Evolutionary conservation across 2,113 vertebrate genomes (phyloP), one percentile per base, ranked within the genome.

Genomic region (Sorex fumeus): DNA sequence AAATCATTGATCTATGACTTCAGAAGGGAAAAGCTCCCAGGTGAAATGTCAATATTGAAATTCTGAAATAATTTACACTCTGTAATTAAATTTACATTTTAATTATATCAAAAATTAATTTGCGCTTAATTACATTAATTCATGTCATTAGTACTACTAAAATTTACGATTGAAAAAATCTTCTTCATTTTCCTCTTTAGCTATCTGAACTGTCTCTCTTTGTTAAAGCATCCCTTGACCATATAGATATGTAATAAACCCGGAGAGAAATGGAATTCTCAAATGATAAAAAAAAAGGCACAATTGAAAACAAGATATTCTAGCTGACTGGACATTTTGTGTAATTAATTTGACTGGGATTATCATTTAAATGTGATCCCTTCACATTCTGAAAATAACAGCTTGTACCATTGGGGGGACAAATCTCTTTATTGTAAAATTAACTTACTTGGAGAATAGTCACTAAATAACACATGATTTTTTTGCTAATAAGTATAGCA

Each of bases 121-220:
- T 74, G 27, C 13, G 75, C 82, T 93, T 84, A 87, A 85, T 96
- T 79, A 84, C 13, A 90, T 80, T 75, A 83, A 89, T 72, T 91
- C 50, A 81, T 10, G 53, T 67, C 45, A 82, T 84, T 78, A 89
- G 28, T 85, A 75, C 87, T 74, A 40, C 15, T 91, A 30, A 69
- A 71, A 15, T 62, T 94, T 87, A 28, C 30, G 71, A 60, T 47
- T 77, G 69, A 78, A 53, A 50, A 87, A 91, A 78, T 11, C n/a
- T 81, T 91, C 15, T 18, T 93, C 45, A 45, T 70, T 53, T 6
- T 94, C 40, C 21, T 91, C 40, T n/a, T 34, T 91, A 43, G 60
- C 18, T 18, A 2, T n/a, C 32, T 81, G 13, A 91, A 84, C 2
- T 25, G 0, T 36, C 77, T 95, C 45, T 75, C 32, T 72, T 89